These are phyloP conservation scores for Drosophila novamexicana DNA, from an alignment of 1,140 invertebrate species.

Conservation along the genomic window DNA sequence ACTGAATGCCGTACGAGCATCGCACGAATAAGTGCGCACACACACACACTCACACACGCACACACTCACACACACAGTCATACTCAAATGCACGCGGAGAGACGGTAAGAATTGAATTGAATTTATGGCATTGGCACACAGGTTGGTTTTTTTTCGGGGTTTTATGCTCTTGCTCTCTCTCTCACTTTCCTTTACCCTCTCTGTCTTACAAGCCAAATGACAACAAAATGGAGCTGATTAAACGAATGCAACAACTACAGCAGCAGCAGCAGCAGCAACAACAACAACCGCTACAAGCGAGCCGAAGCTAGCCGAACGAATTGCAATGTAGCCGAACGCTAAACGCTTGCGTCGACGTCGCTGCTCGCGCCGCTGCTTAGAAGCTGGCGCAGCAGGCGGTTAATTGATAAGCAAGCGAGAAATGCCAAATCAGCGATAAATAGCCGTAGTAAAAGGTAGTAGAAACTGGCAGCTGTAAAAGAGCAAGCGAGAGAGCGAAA, in stretches of 20 bases:
- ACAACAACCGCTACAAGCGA: constrained; percentile 5
- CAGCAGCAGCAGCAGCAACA: constrained; percentile 1
- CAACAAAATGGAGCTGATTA: constrained; percentile 56
- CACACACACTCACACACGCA: constrained; percentile 32
- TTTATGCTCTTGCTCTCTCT: constrained; percentile 34
- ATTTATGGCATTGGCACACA: constrained; percentile 57
- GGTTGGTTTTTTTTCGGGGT: constrained; percentile 42
- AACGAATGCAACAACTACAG: constrained; percentile 24
- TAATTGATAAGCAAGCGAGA: constrained; percentile 65
- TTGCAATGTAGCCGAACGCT: constrained; percentile 45
- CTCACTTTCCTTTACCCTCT: background rate
- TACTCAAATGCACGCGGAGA: constrained; percentile 28
- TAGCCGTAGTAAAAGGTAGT: constrained; percentile 23
- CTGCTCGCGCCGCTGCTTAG: constrained; percentile 21
- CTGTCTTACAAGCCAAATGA: constrained; percentile 23
- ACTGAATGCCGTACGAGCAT: constrained; percentile 73
- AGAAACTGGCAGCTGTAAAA: background rate
- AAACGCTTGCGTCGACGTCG: background rate
- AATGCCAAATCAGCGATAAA: constrained; percentile 52
- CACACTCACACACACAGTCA: constrained; percentile 36
- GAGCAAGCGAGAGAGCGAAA: background rate
- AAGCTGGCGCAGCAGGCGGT: constrained; percentile 39
- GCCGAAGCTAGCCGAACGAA: constrained; percentile 42
- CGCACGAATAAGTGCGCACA: constrained; percentile 56
- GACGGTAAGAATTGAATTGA: constrained; percentile 64